phyloP scores from a whole-genome alignment of 2,113 vertebrate genomes.

The Cyrtonyx montezumae region DNA sequence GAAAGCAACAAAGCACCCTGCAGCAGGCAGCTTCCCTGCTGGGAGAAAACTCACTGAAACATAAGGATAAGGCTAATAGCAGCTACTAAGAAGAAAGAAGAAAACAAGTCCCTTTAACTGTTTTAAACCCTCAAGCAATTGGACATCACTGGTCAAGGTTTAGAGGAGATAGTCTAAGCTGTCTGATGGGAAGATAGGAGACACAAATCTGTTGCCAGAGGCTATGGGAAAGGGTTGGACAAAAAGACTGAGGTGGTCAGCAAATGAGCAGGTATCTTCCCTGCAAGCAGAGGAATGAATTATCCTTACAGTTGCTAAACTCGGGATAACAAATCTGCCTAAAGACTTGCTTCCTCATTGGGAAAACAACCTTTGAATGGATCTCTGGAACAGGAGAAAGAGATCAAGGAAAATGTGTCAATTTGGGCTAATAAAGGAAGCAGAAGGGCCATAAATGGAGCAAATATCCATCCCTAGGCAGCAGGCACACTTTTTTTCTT shows the following conservation, averaged over 20 bases:
- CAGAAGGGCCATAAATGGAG: slow-evolving; percentile 66
- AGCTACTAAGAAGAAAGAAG: slow-evolving; percentile 13
- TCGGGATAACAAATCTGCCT: slow-evolving; percentile 38
- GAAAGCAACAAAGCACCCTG: slow-evolving; percentile 69
- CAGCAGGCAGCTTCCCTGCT: slow-evolving; percentile 53
- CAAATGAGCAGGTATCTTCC: slow-evolving; percentile 55
- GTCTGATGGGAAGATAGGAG: neutral
- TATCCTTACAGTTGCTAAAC: slow-evolving; percentile 47
- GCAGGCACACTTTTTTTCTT: slow-evolving; percentile 45
- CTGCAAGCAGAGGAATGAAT: slow-evolving; percentile 39
- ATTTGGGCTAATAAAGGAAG: slow-evolving; percentile 65
- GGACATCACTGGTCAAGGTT: neutral
- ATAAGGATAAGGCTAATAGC: slow-evolving; percentile 58
- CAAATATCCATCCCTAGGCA: slow-evolving; percentile 63
- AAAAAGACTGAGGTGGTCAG: slow-evolving; percentile 9
- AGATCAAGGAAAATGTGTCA: slow-evolving; percentile 60
- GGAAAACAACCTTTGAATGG: slow-evolving; percentile 63
- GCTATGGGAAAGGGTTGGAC: slow-evolving; percentile 24
- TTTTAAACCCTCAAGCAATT: slow-evolving; percentile 44
- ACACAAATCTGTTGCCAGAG: slow-evolving; percentile 38
- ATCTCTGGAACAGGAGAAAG: slow-evolving; percentile 54
- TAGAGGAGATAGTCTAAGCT: slow-evolving; percentile 21
- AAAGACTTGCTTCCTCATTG: slow-evolving; percentile 59
- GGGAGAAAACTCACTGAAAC: slow-evolving; percentile 62
- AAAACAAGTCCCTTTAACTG: neutral